Conservation (phyloP, 2,113 vertebrate species). For the Ciconia maguari region DNA sequence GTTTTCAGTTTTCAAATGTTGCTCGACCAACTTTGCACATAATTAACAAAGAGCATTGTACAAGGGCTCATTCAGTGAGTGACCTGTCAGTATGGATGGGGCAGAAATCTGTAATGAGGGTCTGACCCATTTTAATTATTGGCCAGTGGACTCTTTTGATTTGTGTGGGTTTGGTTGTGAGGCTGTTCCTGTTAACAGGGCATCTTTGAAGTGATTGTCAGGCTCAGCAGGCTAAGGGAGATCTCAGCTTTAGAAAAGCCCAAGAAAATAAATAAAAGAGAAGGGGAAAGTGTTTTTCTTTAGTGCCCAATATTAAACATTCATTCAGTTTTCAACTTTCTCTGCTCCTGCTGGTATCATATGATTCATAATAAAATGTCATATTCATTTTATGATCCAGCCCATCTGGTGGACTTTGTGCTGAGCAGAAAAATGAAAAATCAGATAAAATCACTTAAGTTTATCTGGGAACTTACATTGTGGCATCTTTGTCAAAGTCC, state of each 20-base stretch:
- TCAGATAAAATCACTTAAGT: background rate
- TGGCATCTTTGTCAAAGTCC: background rate
- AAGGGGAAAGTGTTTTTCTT: background rate
- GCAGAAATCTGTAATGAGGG: background rate
- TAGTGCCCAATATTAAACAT: background rate
- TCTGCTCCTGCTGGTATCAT: background rate
- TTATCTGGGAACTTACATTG: background rate
- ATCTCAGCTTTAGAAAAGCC: background rate
- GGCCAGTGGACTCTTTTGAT: background rate
- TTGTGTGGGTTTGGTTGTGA: background rate
- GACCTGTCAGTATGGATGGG: background rate
- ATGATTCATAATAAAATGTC: background rate
- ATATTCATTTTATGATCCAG: background rate
- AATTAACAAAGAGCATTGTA: fast-evolving
- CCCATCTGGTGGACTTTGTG: background rate
- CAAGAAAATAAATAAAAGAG: background rate
- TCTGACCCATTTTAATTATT: background rate
- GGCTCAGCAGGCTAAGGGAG: background rate
- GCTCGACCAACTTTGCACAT: background rate
- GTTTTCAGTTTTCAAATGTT: background rate
- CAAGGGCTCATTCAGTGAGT: background rate
- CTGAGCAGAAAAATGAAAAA: background rate
- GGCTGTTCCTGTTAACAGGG: background rate
- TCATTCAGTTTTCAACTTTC: background rate
- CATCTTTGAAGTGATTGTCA: background rate